Conservation (phyloP, 2,888 invertebrate genomes). For the Agrotis segetum region DNA sequence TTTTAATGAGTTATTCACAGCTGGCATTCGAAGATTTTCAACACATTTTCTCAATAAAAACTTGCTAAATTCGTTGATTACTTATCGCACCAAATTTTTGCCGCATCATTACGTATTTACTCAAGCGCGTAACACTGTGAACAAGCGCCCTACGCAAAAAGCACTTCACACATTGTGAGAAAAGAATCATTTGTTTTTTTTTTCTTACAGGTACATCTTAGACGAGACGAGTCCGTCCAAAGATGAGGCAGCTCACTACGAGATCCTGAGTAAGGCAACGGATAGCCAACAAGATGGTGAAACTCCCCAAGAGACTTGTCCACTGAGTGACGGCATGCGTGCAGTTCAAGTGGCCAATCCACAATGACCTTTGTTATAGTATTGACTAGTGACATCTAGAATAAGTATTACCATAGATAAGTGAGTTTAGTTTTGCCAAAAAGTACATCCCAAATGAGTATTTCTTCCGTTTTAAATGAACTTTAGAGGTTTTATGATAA, state of each 20-base stretch:
- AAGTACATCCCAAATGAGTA: neutral
- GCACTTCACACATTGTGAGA: neutral
- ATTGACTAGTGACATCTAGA: neutral
- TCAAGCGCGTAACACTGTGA: neutral
- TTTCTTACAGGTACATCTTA: constrained; percentile 87
- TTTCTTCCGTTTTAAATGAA: neutral
- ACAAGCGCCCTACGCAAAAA: no score
- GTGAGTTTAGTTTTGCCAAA: neutral
- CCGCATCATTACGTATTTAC: neutral
- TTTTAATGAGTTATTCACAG: no score
- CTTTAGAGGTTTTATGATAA: neutral
- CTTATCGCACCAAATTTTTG: no score
- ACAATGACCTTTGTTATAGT: constrained; percentile 44
- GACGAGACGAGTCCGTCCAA: constrained; percentile 92
- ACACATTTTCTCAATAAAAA: no score
- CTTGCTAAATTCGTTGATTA: no score
- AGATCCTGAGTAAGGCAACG: constrained; percentile 90
- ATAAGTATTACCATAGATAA: neutral
- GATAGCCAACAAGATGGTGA: constrained; percentile 32
- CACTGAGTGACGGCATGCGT: constrained; percentile 67
- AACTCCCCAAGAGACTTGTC: constrained; percentile 54
- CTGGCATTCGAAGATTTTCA: no score
- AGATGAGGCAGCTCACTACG: constrained; percentile 89
- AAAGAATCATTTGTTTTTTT: neutral
- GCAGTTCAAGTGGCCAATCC: constrained; percentile 65